Percentiles rank a stretch among this genome's conserved stretches.
Conservation (phyloP, 2,797 vertebrate species). For the Kryptopterus vitreolus region DNA sequence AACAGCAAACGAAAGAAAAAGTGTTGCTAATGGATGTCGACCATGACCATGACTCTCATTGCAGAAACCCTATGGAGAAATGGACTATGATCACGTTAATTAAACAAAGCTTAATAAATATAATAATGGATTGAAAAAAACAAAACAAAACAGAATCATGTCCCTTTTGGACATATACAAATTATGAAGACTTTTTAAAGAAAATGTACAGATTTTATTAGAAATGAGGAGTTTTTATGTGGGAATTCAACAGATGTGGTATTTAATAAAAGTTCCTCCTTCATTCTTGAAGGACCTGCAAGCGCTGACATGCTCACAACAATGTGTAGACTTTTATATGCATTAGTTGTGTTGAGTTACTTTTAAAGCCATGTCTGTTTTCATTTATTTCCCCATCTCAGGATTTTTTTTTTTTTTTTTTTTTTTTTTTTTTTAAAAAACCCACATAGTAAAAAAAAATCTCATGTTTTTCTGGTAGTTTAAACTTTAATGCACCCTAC, state of each 20-base stretch:
- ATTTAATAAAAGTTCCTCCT: conserved; percentile 84
- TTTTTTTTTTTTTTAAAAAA: not conserved
- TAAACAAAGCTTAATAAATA: conserved; percentile 76
- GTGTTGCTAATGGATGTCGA: conserved; percentile 86
- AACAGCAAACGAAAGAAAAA: conserved; percentile 98
- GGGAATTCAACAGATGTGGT: conserved; percentile 80
- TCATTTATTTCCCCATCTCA: conserved; percentile 66
- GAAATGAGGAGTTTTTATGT: conserved; percentile 75
- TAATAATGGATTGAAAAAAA: conserved; percentile 59
- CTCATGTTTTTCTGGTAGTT: not conserved
- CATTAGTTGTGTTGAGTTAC: conserved; percentile 46
- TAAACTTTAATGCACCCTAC: not conserved
- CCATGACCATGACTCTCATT: conserved; percentile 41
- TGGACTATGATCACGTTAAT: conserved; percentile 73
- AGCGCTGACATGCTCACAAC: conserved; percentile 78
- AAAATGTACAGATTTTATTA: conserved; percentile 79
- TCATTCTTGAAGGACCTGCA: conserved; percentile 74
- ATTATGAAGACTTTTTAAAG: conserved; percentile 72
- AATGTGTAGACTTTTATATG: conserved; percentile 71
- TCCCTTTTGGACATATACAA: conserved; percentile 75
- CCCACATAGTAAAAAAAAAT: too few relatives aligned
- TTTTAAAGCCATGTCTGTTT: conserved; percentile 53
- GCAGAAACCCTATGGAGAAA: conserved; percentile 52
- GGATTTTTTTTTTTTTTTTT: conserved; percentile 48
- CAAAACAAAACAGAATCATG: conserved; percentile 49